Evolutionary conservation across 64 coral and sea anemone species (phyloP).

Genomic region (Montipora foliosa): DNA sequence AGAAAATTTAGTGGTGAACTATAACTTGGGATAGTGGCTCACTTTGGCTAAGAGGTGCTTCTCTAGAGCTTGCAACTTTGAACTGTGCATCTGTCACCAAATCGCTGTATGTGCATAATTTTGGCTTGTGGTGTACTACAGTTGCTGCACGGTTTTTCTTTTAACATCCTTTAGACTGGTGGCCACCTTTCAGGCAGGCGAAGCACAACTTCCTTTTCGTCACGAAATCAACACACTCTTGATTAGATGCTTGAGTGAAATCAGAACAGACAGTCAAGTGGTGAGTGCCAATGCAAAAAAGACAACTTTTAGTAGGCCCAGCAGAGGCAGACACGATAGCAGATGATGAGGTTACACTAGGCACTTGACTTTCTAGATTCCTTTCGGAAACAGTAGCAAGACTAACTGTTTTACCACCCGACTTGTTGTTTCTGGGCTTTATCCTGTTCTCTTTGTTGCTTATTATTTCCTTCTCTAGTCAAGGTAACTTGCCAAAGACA

Average conservation of each 20-base stretch:
- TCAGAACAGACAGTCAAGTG: not conserved
- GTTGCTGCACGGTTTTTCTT: constrained; percentile 31
- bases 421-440: too few species aligned
- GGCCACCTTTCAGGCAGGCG: constrained; percentile 2
- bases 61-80: not conserved
- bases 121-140: constrained; percentile 19
- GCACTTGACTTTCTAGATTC: not conserved
- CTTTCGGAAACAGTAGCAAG: not conserved
- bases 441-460: too few species aligned
- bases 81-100: not conserved
- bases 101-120: too few species aligned
- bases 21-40: not conserved
- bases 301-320: not conserved
- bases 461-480: not conserved
- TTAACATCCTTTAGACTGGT: not conserved
- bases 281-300: not conserved
- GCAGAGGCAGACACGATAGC: too few species aligned
- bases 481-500: constrained; percentile 21
- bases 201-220: constrained; percentile 33
- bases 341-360: too few species aligned
- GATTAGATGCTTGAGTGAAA: not conserved
- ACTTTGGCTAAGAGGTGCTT: not conserved
- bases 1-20: too few species aligned
- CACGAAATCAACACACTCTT: not conserved
- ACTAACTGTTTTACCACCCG: too few species aligned